These are phyloP conservation scores for Temnothorax rugatulus DNA, from an alignment of 2,888 invertebrate species.

Conservation along the genomic window DNA sequence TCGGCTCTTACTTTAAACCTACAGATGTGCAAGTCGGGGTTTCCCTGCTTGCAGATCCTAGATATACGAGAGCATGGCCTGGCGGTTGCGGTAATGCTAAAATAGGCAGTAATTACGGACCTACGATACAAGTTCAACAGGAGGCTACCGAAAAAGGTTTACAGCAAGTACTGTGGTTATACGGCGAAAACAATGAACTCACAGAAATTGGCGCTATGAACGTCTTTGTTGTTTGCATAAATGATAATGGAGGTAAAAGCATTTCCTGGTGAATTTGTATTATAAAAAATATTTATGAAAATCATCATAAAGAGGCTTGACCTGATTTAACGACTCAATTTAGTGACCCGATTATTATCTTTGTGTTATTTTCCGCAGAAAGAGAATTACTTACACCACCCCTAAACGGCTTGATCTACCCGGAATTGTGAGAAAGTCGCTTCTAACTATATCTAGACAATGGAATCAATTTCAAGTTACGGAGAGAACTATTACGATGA, in stretches of 20 bases:
- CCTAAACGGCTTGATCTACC: constrained; percentile 97
- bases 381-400: constrained; percentile 97
- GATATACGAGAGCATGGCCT: constrained; percentile 95
- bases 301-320: background rate
- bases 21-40: constrained; percentile 90
- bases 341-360: background rate
- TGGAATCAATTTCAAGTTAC: constrained; percentile 95
- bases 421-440: constrained; percentile 96
- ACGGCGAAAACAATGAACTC: constrained; percentile 96
- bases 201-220: constrained; percentile 99
- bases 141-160: constrained; percentile 92
- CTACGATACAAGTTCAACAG: constrained; percentile 94
- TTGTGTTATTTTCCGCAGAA: constrained; percentile 88
- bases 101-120: constrained; percentile 97
- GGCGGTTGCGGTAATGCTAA: constrained; percentile 98
- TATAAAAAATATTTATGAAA: background rate
- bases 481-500: constrained; percentile 95
- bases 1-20: constrained; percentile 96
- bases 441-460: constrained; percentile 92
- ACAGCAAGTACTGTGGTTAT: constrained; percentile 98
- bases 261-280: background rate
- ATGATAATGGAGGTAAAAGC: constrained; percentile 95
- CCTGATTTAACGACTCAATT: constrained; percentile 1
- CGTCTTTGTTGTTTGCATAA: constrained; percentile 95
- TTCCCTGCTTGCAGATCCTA: constrained; percentile 96